These are phyloP conservation scores for Cnemophilus loriae DNA, from an alignment of 2,113 vertebrate genomes.

Conservation along the genomic window DNA sequence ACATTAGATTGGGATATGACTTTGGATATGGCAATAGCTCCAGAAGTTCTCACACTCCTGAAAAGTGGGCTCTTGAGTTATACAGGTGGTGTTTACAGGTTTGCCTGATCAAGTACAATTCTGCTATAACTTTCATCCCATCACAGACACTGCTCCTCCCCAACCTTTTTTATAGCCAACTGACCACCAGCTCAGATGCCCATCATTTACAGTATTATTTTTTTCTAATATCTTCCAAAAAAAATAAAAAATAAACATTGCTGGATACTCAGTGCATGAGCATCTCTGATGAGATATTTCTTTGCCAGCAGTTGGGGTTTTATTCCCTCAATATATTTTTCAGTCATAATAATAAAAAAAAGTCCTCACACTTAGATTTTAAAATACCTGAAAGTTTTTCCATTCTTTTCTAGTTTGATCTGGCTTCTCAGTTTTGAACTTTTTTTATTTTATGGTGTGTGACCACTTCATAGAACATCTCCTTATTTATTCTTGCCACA, in stretches of 20 bases:
- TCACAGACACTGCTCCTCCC: neutral
- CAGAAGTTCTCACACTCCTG: neutral
- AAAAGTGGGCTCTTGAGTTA: neutral
- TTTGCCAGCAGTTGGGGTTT: neutral
- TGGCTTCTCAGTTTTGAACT: neutral
- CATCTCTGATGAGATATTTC: neutral
- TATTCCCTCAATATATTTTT: neutral
- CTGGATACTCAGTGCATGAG: neutral
- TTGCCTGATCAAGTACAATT: neutral
- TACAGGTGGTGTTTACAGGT: neutral
- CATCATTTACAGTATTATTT: neutral
- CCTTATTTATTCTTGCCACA: neutral
- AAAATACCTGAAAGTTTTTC: neutral
- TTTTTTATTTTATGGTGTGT: neutral
- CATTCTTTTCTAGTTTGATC: neutral
- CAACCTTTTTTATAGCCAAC: neutral
- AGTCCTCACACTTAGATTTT: neutral
- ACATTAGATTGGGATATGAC: neutral
- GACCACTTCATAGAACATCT: neutral
- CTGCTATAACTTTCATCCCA: neutral
- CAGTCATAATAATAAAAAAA: neutral
- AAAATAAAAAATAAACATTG: neutral
- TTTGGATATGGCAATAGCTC: neutral
- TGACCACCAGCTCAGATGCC: neutral
- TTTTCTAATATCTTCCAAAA: neutral